Evolutionary conservation across 2,888 invertebrate species (phyloP).

Genomic region (Rhagium mordax): DNA sequence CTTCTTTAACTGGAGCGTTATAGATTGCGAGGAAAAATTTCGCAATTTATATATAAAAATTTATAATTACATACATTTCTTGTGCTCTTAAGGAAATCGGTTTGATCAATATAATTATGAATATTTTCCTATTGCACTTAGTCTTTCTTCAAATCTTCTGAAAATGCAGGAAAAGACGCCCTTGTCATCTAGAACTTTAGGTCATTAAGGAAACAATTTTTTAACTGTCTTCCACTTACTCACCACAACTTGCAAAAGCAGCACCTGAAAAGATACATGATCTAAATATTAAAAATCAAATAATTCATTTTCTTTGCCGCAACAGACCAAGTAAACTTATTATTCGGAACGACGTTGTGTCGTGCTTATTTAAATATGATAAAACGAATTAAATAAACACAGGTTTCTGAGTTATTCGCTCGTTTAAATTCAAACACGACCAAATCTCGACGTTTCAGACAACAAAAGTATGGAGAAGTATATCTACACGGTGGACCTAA

Average conservation of each 20-base stretch:
- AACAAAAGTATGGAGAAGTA: neutral
- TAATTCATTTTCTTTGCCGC: neutral
- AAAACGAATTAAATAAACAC: neutral
- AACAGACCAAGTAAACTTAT: neutral
- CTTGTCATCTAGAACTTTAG: too few relatives aligned
- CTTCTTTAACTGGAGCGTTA: too few relatives aligned
- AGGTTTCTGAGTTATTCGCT: neutral
- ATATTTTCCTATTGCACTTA: too few relatives aligned
- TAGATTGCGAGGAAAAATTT: too few relatives aligned
- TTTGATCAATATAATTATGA: too few relatives aligned
- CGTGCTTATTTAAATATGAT: neutral
- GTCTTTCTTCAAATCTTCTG: too few relatives aligned
- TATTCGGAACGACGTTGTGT: neutral
- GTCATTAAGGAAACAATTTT: too few relatives aligned
- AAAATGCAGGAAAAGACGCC: too few relatives aligned
- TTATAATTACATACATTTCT: too few relatives aligned
- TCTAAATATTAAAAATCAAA: neutral
- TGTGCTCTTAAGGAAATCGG: too few relatives aligned
- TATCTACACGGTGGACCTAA: neutral
- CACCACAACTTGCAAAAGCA: neutral
- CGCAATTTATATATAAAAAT: too few relatives aligned
- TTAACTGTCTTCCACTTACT: too few relatives aligned
- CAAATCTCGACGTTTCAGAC: neutral
- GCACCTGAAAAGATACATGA: neutral
- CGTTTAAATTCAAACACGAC: neutral